phyloP scores from a whole-genome alignment of 2,888 invertebrate genomes.

The Timandra comae region DNA sequence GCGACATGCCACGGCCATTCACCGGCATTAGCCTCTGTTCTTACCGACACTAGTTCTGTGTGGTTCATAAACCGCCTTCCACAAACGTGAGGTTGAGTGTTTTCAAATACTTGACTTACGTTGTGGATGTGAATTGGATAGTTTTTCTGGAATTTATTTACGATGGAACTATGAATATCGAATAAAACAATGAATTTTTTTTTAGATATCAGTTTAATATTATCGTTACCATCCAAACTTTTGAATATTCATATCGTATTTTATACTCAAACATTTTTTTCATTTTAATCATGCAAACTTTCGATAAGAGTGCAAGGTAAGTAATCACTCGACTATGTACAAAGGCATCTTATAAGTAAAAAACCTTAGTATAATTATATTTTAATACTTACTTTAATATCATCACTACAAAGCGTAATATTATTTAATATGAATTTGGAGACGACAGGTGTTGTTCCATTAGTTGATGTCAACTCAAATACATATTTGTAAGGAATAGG shows the following conservation, averaged over 20 bases:
- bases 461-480: conserved; percentile 33
- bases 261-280: too few relatives aligned
- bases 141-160: conserved; percentile 38
- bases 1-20: conserved; percentile 72
- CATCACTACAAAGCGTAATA: conserved; percentile 46
- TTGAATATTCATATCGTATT: too few relatives aligned
- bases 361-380: too few relatives aligned
- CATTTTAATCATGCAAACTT: too few relatives aligned
- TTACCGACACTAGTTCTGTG: conserved; percentile 48
- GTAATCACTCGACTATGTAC: too few relatives aligned
- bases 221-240: too few relatives aligned
- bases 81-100: conserved; percentile 42
- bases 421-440: conserved; percentile 44
- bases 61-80: conserved; percentile 51
- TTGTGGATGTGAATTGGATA: conserved; percentile 40
- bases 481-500: conserved; percentile 35
- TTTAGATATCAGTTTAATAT: too few relatives aligned
- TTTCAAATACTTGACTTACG: conserved; percentile 24
- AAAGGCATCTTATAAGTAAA: too few relatives aligned
- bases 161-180: too few relatives aligned
- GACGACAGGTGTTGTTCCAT: conserved; percentile 36
- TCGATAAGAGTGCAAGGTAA: too few relatives aligned
- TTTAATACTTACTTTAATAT: conserved; percentile 43
- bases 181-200: too few relatives aligned
- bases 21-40: conserved; percentile 49